A percentile compares a stretch with the other conserved stretches of the same genome.
These are phyloP conservation scores for Olivierus martensii DNA, from an alignment of 1,140 invertebrate genomes.

Conservation along the genomic window DNA sequence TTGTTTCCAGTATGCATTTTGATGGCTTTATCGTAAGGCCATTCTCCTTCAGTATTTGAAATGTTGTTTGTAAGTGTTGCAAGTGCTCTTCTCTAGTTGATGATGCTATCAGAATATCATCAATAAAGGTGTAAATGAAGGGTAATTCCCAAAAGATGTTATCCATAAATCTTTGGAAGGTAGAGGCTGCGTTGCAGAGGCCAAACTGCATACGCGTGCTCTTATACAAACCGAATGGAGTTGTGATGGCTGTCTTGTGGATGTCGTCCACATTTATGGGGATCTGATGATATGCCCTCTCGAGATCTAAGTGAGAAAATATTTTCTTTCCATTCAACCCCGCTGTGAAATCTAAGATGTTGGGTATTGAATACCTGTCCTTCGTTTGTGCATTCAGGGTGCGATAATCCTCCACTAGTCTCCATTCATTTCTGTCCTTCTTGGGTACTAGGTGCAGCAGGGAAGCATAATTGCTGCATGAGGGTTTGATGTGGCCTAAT, in stretches of 20 bases:
- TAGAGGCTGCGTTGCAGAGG: constrained; percentile 23
- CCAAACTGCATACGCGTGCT: constrained; percentile 25
- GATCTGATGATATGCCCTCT: constrained; percentile 16
- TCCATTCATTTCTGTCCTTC: too few species aligned
- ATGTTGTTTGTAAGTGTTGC: constrained; percentile 26
- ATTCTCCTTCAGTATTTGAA: too few species aligned
- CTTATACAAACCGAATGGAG: constrained; percentile 23
- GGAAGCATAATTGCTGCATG: too few species aligned
- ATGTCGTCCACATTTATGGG: constrained; percentile 6
- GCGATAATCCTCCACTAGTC: too few species aligned
- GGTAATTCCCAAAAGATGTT: constrained; percentile 17
- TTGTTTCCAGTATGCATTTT: too few species aligned
- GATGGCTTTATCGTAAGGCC: too few species aligned
- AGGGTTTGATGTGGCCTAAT: too few species aligned
- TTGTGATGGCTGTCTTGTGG: constrained; percentile 16
- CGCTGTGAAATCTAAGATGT: too few species aligned
- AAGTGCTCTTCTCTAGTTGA: constrained; percentile 20
- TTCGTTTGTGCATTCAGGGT: too few species aligned
- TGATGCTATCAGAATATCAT: constrained; percentile 38
- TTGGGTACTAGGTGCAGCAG: too few species aligned
- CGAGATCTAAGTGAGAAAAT: constrained; percentile 12
- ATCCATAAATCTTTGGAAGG: constrained; percentile 17
- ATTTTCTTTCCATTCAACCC: too few species aligned
- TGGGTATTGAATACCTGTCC: too few species aligned
- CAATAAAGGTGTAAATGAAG: constrained; percentile 33